Evolutionary conservation across 2,113 vertebrate species (phyloP).

Genomic region (Bubalus kerabau): DNA sequence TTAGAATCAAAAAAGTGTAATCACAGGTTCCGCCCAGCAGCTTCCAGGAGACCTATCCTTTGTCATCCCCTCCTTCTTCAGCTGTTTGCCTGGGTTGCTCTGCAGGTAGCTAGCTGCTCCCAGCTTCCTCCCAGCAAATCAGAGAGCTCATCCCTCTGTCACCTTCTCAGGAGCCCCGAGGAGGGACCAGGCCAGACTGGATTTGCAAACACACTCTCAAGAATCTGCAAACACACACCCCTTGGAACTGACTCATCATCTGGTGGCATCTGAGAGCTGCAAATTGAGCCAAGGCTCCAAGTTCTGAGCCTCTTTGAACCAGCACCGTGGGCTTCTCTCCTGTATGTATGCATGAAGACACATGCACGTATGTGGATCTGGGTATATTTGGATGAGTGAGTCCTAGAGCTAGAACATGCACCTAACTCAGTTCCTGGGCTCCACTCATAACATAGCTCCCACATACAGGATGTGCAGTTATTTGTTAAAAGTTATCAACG

Average conservation of each 20-base stretch:
- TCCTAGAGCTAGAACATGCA: not conserved
- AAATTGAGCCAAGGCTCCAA: not conserved
- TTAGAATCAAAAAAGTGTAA: slow-evolving; percentile 49
- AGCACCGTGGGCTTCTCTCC: not conserved
- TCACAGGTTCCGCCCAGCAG: not conserved
- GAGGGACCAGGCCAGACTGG: not conserved
- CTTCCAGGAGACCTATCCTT: not conserved
- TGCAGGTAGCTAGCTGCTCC: slow-evolving; percentile 5
- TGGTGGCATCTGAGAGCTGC: not conserved
- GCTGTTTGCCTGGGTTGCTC: not conserved
- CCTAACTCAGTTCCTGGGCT: not conserved
- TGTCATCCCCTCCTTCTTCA: not conserved
- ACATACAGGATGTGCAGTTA: not conserved
- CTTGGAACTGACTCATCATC: not conserved
- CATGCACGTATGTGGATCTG: rapidly evolving
- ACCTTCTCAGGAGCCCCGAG: not conserved
- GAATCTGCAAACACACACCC: not conserved
- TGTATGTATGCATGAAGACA: rapidly evolving
- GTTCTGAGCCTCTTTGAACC: not conserved
- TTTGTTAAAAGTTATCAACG: not conserved
- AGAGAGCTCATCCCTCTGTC: not conserved
- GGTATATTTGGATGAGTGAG: not conserved
- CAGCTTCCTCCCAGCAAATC: not conserved
- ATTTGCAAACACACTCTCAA: slow-evolving; percentile 26
- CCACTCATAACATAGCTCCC: not conserved